Percentiles rank a stretch among this genome's conserved stretches.
phyloP scores from a whole-genome alignment of 2,113 vertebrate species.

The Paedocypris sp. region DNA sequence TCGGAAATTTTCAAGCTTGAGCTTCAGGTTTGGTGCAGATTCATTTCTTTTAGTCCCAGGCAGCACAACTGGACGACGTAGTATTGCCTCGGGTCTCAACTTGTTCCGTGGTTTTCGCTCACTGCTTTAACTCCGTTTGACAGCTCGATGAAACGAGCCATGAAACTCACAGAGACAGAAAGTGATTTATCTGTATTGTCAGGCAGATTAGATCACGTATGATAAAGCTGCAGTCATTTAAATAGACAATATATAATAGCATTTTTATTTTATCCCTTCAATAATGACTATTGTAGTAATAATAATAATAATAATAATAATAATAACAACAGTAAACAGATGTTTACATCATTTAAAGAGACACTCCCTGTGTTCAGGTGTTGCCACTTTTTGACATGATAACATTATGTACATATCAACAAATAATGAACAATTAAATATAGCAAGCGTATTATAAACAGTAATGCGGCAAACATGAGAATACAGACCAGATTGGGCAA shows the following conservation, averaged over 20 bases:
- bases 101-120: neutral
- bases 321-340: neutral
- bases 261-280: neutral
- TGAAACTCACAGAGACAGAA: neutral
- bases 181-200: neutral
- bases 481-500: neutral
- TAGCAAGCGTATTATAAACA: neutral
- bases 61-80: too few relatives aligned
- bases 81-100: neutral
- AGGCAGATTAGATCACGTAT: neutral
- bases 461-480: neutral
- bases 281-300: neutral
- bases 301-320: too few relatives aligned
- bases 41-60: too few relatives aligned
- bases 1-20: too few relatives aligned
- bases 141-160: slow-evolving; percentile 15
- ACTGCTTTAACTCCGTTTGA: neutral
- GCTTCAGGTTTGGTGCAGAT: too few relatives aligned
- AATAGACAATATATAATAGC: neutral
- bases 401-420: neutral
- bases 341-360: neutral
- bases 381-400: neutral
- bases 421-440: neutral
- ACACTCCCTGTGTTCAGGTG: too few relatives aligned
- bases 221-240: neutral